A percentile compares a stretch with the other conserved stretches of the same genome.
Conservation (phyloP, 2,797 vertebrate species). For the Molossus molossus region DNA sequence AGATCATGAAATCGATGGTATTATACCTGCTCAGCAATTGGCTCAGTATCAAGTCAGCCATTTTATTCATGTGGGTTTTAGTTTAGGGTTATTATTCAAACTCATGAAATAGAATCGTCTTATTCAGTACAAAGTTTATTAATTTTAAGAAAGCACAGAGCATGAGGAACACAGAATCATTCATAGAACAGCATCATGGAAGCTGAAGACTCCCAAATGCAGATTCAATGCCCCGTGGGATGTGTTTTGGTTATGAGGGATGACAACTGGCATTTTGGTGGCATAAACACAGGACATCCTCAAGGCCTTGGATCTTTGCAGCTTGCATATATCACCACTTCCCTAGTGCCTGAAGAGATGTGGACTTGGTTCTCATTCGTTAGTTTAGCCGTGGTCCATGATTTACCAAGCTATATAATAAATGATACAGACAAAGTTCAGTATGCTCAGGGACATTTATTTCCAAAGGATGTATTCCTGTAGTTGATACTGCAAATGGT, state of each 20-base stretch:
- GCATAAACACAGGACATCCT: not conserved
- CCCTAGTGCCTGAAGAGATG: not conserved
- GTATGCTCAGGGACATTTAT: not conserved
- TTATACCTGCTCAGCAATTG: not conserved
- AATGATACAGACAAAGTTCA: not conserved
- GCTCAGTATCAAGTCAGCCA: not conserved
- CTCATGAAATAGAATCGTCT: not conserved
- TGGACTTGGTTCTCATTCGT: not conserved
- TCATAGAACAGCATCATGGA: not conserved
- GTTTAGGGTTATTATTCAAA: not conserved
- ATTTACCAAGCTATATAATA: not conserved
- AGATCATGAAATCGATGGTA: not conserved
- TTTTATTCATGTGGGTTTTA: not conserved
- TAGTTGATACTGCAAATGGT: not conserved
- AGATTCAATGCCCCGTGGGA: no score
- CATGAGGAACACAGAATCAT: not conserved
- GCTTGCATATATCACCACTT: not conserved
- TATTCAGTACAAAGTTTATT: not conserved
- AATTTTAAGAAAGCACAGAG: not conserved
- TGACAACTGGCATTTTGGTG: not conserved
- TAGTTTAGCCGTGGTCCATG: not conserved
- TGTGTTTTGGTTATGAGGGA: not conserved
- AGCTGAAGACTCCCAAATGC: no score
- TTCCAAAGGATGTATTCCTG: not conserved
- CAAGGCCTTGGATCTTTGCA: not conserved